Base-by-base conservation (phyloP, 1,140 invertebrate species). In the Bombus superbus region DNA sequence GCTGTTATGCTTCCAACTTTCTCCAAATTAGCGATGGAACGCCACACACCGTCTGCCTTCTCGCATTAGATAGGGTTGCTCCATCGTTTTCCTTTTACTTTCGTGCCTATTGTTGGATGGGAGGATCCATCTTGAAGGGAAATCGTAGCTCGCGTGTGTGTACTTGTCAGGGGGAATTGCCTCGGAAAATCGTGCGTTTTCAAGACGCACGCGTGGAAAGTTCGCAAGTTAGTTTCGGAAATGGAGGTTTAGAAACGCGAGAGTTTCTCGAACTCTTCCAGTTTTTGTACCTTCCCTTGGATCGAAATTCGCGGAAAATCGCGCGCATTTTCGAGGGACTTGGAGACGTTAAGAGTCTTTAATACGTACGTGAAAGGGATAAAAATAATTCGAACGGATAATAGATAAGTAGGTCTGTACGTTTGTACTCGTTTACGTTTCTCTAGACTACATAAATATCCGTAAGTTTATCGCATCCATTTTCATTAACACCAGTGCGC, bases 21-120 rank as follows among this genome's bases (percentile, higher is more conserved):
- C 93, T 86, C 93, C 92, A 91, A 94, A 94, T 94, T 93, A 93
- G 90, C 89, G 86, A 86, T 85, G 90, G 92, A 92, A 90, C 90
- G 83, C 76, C 85, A 82, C 75, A 79, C 75, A 79, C 74, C 15
- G 69, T 25, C 59, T 40, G 38, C 44, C 68, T 75, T 40, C 81
- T 91, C 81, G 78, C 83, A 93, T 93, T 93, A 93, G 92, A 93
- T 92, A 89, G 91, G 91, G 88, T 79, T 89, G 91, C 89, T 57
- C 81, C 77, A 57, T 64, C 79, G 84, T 82, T 86, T 89, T 85
- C 89, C 91, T 94, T 89, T 94, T 93, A 92, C 93, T 94, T 94
- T 94, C 93, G 89, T 92, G 93, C 91, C 91, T 89, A 90, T 91
- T 91, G 88, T 91, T 86, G 87, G 83, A 90, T 87, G 18, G 38